A percentile compares a stretch with the other conserved stretches of the same genome.
Evolutionary conservation across 1,140 invertebrate genomes (phyloP).

Genomic region (Thaumatotibia leucotreta): DNA sequence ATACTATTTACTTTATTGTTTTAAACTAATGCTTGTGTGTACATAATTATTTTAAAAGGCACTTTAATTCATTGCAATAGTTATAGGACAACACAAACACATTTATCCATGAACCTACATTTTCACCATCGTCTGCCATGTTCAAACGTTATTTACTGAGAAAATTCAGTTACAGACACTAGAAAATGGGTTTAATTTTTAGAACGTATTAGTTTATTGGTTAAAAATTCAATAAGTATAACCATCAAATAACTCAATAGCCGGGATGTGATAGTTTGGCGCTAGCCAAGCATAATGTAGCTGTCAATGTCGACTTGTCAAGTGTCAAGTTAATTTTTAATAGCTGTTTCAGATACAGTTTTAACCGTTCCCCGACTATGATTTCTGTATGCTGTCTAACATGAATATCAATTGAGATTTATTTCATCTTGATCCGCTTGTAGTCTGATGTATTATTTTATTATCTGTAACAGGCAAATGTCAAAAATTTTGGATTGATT

Average conservation of each 20-base stretch:
- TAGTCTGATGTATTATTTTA: too few species aligned
- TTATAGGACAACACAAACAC: not conserved
- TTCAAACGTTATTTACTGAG: not conserved
- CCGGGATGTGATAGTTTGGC: too few species aligned
- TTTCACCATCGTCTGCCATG: slow-evolving; percentile 66
- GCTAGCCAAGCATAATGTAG: not conserved
- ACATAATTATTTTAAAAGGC: too few species aligned
- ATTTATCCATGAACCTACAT: slow-evolving; percentile 36
- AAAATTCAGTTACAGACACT: not conserved
- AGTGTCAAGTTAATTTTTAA: too few species aligned
- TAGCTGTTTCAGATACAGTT: not conserved
- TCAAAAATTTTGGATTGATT: not conserved
- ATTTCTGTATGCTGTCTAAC: not conserved
- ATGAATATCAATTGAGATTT: too few species aligned
- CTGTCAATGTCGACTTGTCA: not conserved
- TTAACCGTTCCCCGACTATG: not conserved
- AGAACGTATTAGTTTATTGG: not conserved
- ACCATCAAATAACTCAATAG: too few species aligned
- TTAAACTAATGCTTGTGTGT: too few species aligned
- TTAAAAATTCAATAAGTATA: too few species aligned
- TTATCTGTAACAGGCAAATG: not conserved
- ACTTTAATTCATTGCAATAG: not conserved
- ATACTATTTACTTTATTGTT: too few species aligned
- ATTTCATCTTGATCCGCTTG: too few species aligned
- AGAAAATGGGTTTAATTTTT: not conserved